Evolutionary conservation across 2,113 vertebrate species (phyloP).

Genomic region (Takifugu flavidus): DNA sequence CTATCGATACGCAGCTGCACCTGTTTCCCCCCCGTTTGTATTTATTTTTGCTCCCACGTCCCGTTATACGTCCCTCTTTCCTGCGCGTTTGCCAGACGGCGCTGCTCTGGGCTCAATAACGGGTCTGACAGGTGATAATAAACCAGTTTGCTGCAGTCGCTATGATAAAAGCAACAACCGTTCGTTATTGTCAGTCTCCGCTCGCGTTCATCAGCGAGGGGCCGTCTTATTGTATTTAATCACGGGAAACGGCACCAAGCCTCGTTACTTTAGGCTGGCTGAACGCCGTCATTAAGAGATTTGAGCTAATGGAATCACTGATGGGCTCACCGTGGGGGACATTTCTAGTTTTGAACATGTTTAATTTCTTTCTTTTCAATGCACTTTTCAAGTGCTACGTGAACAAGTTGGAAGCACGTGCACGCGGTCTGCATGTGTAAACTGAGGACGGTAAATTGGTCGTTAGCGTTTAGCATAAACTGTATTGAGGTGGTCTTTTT

Average conservation of each 20-base stretch:
- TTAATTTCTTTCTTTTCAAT: background rate
- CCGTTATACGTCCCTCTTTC: slow-evolving; percentile 15
- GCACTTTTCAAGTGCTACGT: too few species aligned
- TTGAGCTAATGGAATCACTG: slow-evolving; percentile 13
- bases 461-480: slow-evolving; percentile 2
- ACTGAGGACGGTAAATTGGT: slow-evolving; percentile 18
- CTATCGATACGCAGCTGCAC: slow-evolving; percentile 61
- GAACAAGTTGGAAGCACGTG: too few species aligned
- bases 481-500: background rate
- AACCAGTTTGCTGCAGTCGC: slow-evolving; percentile 17
- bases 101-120: slow-evolving; percentile 14
- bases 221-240: slow-evolving; percentile 14
- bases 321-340: background rate
- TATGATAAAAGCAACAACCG: slow-evolving; percentile 19
- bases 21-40: slow-evolving; percentile 62
- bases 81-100: slow-evolving; percentile 11
- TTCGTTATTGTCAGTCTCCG: slow-evolving; percentile 30
- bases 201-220: slow-evolving; percentile 13
- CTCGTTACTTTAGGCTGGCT: slow-evolving; percentile 13
- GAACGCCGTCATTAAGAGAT: slow-evolving; percentile 12
- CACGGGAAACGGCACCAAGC: slow-evolving; percentile 7
- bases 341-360: too few species aligned
- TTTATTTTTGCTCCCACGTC: slow-evolving; percentile 28
- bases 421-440: too few species aligned
- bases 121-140: slow-evolving; percentile 36